Percentiles rank a stretch among this genome's conserved stretches.
These are phyloP conservation scores for Andricus quercusramuli DNA, from an alignment of 2,888 invertebrate genomes.

Conservation along the genomic window DNA sequence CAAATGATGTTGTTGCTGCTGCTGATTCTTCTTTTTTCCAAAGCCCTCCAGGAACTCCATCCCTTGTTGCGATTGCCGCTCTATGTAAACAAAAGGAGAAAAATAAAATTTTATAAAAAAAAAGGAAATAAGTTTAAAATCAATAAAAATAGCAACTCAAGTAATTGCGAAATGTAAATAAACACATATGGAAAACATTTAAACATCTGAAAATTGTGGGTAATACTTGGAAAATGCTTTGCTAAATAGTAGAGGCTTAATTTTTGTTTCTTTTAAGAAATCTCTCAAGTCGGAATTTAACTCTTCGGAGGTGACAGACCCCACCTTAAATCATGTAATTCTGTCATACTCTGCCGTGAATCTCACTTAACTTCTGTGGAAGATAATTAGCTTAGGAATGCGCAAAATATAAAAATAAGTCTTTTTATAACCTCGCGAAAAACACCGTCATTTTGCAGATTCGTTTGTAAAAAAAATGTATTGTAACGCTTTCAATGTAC, in stretches of 20 bases:
- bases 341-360: neutral
- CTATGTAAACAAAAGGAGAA: slow-evolving; percentile 63
- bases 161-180: neutral
- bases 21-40: slow-evolving; percentile 74
- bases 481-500: neutral
- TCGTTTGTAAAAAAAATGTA: neutral
- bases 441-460: neutral
- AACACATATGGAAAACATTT: neutral
- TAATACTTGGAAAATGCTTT: neutral
- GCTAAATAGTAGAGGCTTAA: neutral
- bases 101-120: slow-evolving; percentile 54
- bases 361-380: neutral
- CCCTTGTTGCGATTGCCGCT: slow-evolving; percentile 75
- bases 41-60: slow-evolving; percentile 78
- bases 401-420: neutral
- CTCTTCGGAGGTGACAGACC: neutral
- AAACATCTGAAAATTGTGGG: neutral
- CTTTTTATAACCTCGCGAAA: neutral
- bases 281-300: neutral
- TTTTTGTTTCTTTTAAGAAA: neutral
- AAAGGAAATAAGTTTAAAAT: slow-evolving; percentile 38
- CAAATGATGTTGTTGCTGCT: slow-evolving; percentile 64
- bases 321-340: neutral
- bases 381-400: slow-evolving; percentile 18
- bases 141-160: neutral